phyloP scores from a whole-genome alignment of 2,797 vertebrate species.

The Manis crassicaudata region DNA sequence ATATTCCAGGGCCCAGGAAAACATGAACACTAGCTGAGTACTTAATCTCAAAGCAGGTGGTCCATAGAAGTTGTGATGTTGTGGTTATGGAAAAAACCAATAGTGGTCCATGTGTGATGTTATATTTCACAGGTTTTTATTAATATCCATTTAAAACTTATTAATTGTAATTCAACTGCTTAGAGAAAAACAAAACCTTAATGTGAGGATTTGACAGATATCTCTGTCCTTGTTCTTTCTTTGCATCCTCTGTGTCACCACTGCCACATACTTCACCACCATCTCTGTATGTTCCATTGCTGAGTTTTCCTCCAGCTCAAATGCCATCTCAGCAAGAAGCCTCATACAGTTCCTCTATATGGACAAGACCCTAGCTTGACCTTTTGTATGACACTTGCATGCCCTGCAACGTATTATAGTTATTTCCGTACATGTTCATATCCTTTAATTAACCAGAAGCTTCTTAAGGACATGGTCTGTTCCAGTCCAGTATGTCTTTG shows the following conservation, averaged over 20 bases:
- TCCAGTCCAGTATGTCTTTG: not conserved
- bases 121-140: not conserved
- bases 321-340: not conserved
- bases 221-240: not conserved
- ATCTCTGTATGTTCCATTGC: not conserved
- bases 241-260: accelerated
- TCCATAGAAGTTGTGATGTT: not conserved
- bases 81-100: not conserved
- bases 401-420: not conserved
- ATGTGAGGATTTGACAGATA: not conserved
- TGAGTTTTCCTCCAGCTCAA: not conserved
- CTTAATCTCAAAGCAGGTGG: not conserved
- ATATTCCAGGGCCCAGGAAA: not conserved
- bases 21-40: not conserved
- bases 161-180: not conserved
- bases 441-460: not conserved
- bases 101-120: not conserved
- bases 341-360: not conserved
- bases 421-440: not conserved
- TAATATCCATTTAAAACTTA: not conserved
- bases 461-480: not conserved
- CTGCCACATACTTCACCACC: not conserved
- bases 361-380: not conserved
- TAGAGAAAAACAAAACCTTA: not conserved
- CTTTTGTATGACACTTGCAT: not conserved